Evolutionary conservation across 1,140 invertebrate species (phyloP).

Genomic region (Brachionus manjavacas): DNA sequence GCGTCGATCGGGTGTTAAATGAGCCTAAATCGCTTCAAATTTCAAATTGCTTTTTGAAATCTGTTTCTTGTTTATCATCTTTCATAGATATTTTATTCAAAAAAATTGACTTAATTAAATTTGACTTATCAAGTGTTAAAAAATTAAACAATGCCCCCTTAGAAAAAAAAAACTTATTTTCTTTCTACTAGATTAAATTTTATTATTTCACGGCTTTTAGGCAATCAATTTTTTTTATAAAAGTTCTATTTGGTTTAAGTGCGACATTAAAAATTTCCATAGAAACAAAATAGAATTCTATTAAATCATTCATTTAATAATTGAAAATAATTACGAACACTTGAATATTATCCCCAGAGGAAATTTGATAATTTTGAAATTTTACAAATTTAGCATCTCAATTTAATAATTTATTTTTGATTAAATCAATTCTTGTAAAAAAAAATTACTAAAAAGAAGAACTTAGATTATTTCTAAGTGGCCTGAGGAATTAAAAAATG

Average conservation of each 20-base stretch:
- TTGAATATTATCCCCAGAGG: too few relatives aligned
- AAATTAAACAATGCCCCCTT: not conserved
- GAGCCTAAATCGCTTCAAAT: not conserved
- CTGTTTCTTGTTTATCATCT: not conserved
- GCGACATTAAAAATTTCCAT: not conserved
- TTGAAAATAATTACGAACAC: not conserved
- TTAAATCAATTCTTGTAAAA: too few relatives aligned
- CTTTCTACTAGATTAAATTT: not conserved
- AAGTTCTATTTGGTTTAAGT: too few relatives aligned
- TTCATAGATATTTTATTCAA: not conserved
- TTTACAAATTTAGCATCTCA: too few relatives aligned
- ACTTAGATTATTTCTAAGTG: too few relatives aligned
- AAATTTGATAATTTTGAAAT: too few relatives aligned
- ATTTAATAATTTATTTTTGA: too few relatives aligned
- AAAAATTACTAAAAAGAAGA: too few relatives aligned
- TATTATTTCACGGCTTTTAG: not conserved
- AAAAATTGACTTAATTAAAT: not conserved
- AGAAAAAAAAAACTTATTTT: not conserved
- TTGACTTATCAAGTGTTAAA: not conserved
- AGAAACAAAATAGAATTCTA: not conserved
- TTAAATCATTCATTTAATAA: not conserved
- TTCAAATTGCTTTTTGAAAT: not conserved
- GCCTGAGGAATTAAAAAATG: too few relatives aligned
- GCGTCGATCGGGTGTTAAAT: not conserved
- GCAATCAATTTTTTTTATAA: not conserved